These are phyloP conservation scores for Ceratitis capitata DNA, from an alignment of 1,140 invertebrate species.

Conservation along the genomic window DNA sequence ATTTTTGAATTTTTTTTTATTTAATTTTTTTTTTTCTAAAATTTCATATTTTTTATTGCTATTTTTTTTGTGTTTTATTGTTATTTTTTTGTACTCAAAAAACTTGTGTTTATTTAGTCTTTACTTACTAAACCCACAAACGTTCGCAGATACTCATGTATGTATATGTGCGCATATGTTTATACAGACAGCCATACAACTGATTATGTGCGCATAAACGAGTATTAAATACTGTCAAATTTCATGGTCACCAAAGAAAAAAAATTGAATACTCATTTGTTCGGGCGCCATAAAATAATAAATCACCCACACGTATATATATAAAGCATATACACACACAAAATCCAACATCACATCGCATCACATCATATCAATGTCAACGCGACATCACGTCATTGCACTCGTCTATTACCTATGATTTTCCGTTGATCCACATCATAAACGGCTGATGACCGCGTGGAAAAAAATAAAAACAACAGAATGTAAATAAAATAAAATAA, in stretches of 20 bases:
- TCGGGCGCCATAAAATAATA: background rate
- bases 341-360: background rate
- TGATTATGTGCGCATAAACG: background rate
- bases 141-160: background rate
- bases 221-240: constrained; percentile 13
- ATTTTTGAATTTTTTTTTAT: too few species aligned
- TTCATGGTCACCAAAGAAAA: constrained; percentile 3
- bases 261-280: background rate
- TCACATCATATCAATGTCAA: constrained; percentile 17
- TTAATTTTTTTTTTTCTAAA: too few species aligned
- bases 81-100: too few species aligned
- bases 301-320: background rate
- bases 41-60: too few species aligned
- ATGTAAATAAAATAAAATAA: background rate
- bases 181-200: background rate
- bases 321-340: background rate
- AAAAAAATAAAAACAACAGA: background rate
- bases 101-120: constrained; percentile 19
- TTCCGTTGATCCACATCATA: background rate
- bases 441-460: background rate
- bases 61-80: too few species aligned
- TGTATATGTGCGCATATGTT: background rate
- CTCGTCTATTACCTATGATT: background rate
- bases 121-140: background rate
- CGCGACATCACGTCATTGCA: constrained; percentile 3